Evolutionary conservation across 2,888 invertebrate genomes (phyloP).

Genomic region (Pelosia muscerda): DNA sequence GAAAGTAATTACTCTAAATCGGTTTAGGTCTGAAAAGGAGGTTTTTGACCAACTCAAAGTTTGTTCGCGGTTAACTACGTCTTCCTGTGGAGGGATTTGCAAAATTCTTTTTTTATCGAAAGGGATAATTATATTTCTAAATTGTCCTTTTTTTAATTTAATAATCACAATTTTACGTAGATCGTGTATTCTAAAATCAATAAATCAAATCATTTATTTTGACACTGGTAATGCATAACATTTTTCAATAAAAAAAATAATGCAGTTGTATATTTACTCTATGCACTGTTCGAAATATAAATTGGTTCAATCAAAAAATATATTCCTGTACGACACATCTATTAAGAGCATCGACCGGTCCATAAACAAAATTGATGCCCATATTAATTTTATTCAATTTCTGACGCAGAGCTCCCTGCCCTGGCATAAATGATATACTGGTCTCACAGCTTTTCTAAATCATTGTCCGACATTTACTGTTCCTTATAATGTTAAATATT

Average conservation of each 20-base stretch:
- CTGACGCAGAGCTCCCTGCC: constrained; percentile 58
- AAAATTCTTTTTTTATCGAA: no score
- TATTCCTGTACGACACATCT: constrained; percentile 35
- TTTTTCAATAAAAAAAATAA: not conserved
- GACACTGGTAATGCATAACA: not conserved
- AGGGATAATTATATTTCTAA: no score
- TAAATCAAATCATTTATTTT: not conserved
- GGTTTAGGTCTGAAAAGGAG: not conserved
- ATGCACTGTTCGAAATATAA: constrained; percentile 25
- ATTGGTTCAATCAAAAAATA: constrained; percentile 42
- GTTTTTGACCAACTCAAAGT: no score
- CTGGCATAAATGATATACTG: constrained; percentile 64
- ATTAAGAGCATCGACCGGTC: constrained; percentile 61
- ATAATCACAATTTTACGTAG: no score
- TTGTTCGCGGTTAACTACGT: no score
- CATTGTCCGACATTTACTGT: constrained; percentile 69
- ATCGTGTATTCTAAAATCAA: no score
- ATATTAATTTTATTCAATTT: constrained; percentile 80
- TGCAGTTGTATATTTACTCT: not conserved
- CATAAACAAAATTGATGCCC: constrained; percentile 67
- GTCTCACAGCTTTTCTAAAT: constrained; percentile 71
- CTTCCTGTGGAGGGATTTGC: no score
- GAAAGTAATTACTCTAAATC: not conserved
- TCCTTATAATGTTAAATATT: constrained; percentile 72
- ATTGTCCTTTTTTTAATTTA: no score